Evolutionary conservation across 2,888 invertebrate species (phyloP), one percentile per base, ranked within the genome.

Genomic region (Macrosoma leucophasiata): DNA sequence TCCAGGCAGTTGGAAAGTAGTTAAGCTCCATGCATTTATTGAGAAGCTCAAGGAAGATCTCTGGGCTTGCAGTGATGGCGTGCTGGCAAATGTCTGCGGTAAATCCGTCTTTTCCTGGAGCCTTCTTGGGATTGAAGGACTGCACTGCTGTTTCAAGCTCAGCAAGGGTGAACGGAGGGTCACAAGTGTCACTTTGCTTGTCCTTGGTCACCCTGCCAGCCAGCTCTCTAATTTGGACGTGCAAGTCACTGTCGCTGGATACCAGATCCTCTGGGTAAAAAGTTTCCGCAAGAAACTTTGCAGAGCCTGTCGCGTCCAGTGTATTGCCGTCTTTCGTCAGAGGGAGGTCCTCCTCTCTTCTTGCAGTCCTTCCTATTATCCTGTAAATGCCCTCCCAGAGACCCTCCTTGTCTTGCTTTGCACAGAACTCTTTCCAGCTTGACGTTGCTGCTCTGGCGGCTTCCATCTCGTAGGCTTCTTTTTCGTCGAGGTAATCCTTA

Each of bases 391-490:
- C 38, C 10, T 37, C 35, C 37, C 36, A 40, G 1, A 39, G 7
- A 1, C 33, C 30, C n/a, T 42, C 42, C 13, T 13, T 33, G 1
- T 39, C 39, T 12, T 43, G 43, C 15, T 29, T 36, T 3, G 7
- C 11, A 6, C 42, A 39, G 22, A 39, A 39, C 6, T 18, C 27
- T 20, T 36, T 36, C 42, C 42, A 39, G 18, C 39, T 39, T 1
- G 27, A 22, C 1, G 10, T 17, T 14, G 33, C 27, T 1, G 36
- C 36, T 3, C 23, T 25, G 1, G 4, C 4, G 0, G 22, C 34
- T 7, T 6, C 22, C 4, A 3, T 0, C 8, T 39, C 29, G 9
- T 41, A 39, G 1, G 31, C n/a, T 6, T 28, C 31, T 17, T 40
- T 43, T 3, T 11, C 4, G 20, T 31, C 4, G 22, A 43, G 33